Base-by-base conservation (phyloP, 2,113 vertebrate species). In the Cyanistes caeruleus region DNA sequence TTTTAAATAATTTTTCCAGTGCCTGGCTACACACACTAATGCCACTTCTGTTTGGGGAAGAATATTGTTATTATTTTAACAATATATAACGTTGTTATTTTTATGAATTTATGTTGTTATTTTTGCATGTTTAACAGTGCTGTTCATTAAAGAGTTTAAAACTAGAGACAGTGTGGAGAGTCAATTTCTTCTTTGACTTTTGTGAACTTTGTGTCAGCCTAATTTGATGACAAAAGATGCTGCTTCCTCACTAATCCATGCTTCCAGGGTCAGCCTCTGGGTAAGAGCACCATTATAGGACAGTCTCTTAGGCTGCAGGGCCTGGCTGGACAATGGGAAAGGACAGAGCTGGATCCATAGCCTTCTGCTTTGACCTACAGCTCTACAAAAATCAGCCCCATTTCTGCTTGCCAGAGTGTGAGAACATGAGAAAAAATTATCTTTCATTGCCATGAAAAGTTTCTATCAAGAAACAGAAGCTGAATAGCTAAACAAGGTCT, bases 1-100 rank as follows among this genome's bases (percentile, higher is more conserved):
- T 78, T 87, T 93, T 15, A 52, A 85, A 49, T 37, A 85, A 74
- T 35, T 65, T 80, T 37, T 89, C 39, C n/a, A 31, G 23, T 24
- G 58, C 33, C 62, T 79, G 30, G 51, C 70, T 69, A 46, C 28
- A 35, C 55, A 44, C 55, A 44, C 30, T 10, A 86, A 68, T 25
- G 21, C 2, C 6, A 13, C 33, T 25, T 15, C 11, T 44, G 2
- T 68, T 67, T 0, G 0, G 13, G 43, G 53, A 10, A 69, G 52
- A 92, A 73, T 16, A 65, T 55, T 23, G 6, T 24, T 1, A 2
- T 16, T 49, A 20, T 58, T 70, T 89, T 87, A 12, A 39, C 39
- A 39, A 39, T 39, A 39, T 39, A 39, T 39, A 39, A 39, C 39
- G 11, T 39, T 39, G 37, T 39, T 39, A 39, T 39, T 39, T 39